A percentile compares a stretch with the other conserved stretches of the same genome.
Evolutionary conservation across 2,113 vertebrate genomes (phyloP).

Genomic region (Petrocephalus microphthalmus): DNA sequence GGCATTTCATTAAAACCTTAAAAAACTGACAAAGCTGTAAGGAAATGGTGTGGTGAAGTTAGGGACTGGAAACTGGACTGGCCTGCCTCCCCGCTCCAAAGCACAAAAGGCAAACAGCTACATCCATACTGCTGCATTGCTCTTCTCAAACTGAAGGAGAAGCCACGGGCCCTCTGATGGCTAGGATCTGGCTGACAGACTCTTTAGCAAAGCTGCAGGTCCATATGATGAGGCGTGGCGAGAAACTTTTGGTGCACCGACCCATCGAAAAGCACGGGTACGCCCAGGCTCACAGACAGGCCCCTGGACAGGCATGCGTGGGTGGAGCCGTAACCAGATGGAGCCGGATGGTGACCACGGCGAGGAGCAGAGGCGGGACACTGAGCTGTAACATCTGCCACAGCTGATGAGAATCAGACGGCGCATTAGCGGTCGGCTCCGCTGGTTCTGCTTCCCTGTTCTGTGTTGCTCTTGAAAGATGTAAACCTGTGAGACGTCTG

Average conservation of each 20-base stretch:
- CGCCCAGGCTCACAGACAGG: background rate
- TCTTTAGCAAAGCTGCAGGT: background rate
- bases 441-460: no score
- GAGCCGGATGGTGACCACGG: background rate
- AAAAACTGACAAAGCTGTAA: background rate
- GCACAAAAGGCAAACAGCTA: background rate
- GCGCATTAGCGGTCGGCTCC: background rate
- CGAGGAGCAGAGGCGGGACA: background rate
- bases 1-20: background rate
- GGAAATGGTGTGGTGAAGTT: background rate
- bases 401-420: background rate
- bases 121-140: background rate
- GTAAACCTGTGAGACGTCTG: background rate
- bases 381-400: background rate
- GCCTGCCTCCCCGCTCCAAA: background rate
- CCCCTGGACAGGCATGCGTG: background rate
- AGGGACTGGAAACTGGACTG: background rate
- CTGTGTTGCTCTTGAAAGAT: background rate
- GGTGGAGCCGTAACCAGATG: background rate
- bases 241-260: background rate
- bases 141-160: background rate
- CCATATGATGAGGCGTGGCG: background rate
- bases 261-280: background rate
- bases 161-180: background rate
- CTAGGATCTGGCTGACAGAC: background rate